A percentile compares a stretch with the other conserved stretches of the same genome.
Conservation (phyloP, 2,888 invertebrate genomes). For the Watsonalla cultraria region DNA sequence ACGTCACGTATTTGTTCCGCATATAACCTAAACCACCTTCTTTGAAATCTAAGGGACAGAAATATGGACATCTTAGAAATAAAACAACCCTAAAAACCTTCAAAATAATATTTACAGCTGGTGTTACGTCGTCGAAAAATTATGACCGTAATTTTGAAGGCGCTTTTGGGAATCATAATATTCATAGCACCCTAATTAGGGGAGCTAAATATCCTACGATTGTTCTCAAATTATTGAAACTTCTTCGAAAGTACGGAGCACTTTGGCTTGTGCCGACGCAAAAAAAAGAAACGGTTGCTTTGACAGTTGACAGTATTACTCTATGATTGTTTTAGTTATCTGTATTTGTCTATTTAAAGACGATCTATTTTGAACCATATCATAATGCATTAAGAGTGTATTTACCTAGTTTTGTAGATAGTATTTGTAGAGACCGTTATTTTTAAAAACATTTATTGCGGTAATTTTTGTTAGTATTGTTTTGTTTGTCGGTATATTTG, state of each 20-base stretch:
- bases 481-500: constrained; percentile 22
- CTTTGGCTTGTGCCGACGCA: constrained; percentile 4
- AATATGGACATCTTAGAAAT: no score
- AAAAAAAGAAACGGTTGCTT: constrained; percentile 16
- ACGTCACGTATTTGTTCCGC: no score
- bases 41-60: no score
- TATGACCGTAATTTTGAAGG: background rate
- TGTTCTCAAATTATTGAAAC: background rate
- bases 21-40: no score
- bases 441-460: constrained; percentile 42
- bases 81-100: no score
- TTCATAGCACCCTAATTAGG: background rate
- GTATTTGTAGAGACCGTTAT: constrained; percentile 23
- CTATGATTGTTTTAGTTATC: background rate
- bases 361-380: constrained; percentile 1
- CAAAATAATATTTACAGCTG: no score
- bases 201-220: background rate
- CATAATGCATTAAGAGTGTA: constrained; percentile 5
- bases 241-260: constrained; percentile 8
- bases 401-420: background rate
- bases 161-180: background rate
- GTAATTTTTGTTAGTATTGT: constrained; percentile 34
- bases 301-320: constrained; percentile 10
- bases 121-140: background rate
- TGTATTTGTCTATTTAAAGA: background rate